Conservation (phyloP, 2,888 invertebrate genomes). For the Andrena hattorfiana region DNA sequence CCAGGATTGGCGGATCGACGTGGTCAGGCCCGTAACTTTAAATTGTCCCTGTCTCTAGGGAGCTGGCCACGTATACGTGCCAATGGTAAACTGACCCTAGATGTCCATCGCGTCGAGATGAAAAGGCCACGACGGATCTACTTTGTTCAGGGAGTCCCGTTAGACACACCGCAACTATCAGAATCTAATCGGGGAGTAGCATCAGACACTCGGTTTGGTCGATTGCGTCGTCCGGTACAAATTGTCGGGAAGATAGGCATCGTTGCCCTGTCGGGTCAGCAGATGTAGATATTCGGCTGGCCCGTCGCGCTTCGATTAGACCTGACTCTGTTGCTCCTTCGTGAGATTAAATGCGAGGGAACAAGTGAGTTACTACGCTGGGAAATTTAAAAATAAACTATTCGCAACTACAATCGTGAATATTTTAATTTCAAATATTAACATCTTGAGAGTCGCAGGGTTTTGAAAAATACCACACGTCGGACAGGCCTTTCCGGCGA, state of each 20-base stretch:
- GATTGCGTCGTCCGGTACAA: conserved; percentile 73
- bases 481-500: too few species aligned
- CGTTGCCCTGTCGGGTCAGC: conserved; percentile 45
- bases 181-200: conserved; percentile 74
- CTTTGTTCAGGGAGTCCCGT: conserved; percentile 67
- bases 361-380: neutral
- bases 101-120: conserved; percentile 60
- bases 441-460: too few species aligned
- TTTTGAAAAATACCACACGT: too few species aligned
- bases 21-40: conserved; percentile 30
- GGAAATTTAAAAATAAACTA: neutral
- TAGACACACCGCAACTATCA: conserved; percentile 74
- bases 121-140: conserved; percentile 66
- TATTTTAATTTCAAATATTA: too few species aligned
- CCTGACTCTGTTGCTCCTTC: conserved; percentile 10
- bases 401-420: too few species aligned
- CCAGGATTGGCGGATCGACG: conserved; percentile 25
- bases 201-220: conserved; percentile 68
- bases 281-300: conserved; percentile 59
- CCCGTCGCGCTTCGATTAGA: conserved; percentile 18
- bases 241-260: conserved; percentile 70
- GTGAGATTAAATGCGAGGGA: conserved; percentile 1
- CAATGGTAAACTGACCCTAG: conserved; percentile 61
- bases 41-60: conserved; percentile 50
- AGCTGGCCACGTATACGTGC: conserved; percentile 46